Conservation (phyloP, 2,797 vertebrate species). For the Chiroxiphia lanceolata region DNA sequence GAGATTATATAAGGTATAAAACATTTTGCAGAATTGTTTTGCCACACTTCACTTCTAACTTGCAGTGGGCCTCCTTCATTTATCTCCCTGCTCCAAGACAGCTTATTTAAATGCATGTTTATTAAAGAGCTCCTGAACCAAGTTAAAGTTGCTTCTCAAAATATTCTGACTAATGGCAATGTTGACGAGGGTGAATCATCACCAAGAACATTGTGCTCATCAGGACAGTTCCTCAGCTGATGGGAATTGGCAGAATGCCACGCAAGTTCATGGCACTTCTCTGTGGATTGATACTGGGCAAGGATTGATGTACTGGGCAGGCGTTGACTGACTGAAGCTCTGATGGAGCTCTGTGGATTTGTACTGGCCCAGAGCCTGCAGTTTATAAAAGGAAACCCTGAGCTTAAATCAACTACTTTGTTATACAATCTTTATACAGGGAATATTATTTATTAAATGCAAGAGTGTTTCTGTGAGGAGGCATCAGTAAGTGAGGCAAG, state of each 20-base stretch:
- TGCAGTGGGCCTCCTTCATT: background rate
- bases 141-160: slow-evolving; percentile 21
- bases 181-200: slow-evolving; percentile 24
- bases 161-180: slow-evolving; percentile 20
- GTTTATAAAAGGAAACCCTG: background rate
- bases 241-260: slow-evolving; percentile 24
- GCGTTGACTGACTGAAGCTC: background rate
- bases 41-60: slow-evolving; percentile 19
- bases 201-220: background rate
- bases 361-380: background rate
- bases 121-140: background rate
- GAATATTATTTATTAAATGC: background rate
- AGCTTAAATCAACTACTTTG: background rate
- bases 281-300: background rate
- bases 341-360: background rate
- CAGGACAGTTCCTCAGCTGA: slow-evolving; percentile 39
- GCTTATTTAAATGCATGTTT: slow-evolving; percentile 18
- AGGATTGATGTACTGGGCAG: background rate
- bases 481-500: background rate
- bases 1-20: slow-evolving; percentile 43
- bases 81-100: background rate
- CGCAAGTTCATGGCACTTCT: background rate
- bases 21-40: slow-evolving; percentile 41
- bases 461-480: background rate
- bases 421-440: background rate